These are phyloP conservation scores for Mesorhabditis spiculigera DNA, from an alignment of 2,888 invertebrate genomes.

Conservation along the genomic window DNA sequence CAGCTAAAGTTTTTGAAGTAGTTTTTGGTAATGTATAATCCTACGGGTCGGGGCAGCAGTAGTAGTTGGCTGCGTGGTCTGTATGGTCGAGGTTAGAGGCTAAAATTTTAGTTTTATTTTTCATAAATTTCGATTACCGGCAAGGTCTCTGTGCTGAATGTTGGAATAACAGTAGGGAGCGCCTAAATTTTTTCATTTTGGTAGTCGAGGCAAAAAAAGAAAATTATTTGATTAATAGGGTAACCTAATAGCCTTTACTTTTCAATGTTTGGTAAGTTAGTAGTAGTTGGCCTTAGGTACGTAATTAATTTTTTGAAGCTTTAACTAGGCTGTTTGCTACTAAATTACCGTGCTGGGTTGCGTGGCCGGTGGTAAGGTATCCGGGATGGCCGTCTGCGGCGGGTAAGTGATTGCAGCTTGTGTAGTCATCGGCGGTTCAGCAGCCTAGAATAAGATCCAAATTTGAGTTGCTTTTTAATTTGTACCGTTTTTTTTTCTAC, in stretches of 20 bases:
- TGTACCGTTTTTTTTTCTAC: neutral
- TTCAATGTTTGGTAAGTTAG: too few species aligned
- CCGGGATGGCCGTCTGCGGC: neutral
- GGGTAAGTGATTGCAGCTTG: neutral
- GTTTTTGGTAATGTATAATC: neutral
- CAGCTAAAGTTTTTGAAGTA: neutral
- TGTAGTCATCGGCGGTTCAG: slow-evolving; percentile 13
- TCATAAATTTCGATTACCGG: neutral
- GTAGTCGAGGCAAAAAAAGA: too few species aligned
- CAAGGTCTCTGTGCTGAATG: neutral
- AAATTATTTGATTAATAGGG: neutral
- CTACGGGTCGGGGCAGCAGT: neutral
- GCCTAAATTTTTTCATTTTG: neutral
- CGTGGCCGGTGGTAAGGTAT: slow-evolving; percentile 16
- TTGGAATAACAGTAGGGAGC: neutral
- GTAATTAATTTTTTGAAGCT: neutral
- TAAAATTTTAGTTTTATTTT: neutral
- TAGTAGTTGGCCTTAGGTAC: too few species aligned
- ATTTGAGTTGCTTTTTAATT: too few species aligned
- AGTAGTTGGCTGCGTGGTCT: neutral
- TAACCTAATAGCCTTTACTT: neutral
- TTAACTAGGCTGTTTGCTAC: neutral
- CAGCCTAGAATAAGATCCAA: neutral
- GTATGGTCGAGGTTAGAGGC: neutral
- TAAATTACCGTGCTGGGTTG: neutral